phyloP scores from a whole-genome alignment of 1,140 invertebrate genomes.

The Heliconius congener region DNA sequence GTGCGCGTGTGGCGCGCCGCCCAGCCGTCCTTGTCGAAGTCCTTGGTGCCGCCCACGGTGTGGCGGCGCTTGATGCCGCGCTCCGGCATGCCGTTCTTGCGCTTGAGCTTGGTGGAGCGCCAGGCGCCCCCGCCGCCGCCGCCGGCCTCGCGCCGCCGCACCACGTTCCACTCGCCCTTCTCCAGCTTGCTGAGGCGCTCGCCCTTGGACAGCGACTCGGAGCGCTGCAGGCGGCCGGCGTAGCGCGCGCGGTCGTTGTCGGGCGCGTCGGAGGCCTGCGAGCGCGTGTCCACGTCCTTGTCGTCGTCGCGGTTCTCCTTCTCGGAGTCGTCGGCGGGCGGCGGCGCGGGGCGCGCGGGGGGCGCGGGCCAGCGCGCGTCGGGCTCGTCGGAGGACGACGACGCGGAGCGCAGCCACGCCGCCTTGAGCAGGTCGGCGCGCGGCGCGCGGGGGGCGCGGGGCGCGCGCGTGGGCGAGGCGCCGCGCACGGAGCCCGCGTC shows the following conservation, averaged over 20 bases:
- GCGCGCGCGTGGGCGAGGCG: conserved; percentile 55
- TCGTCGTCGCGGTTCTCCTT: conserved; percentile 58
- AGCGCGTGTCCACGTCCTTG: conserved; percentile 72
- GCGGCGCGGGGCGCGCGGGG: conserved; percentile 29
- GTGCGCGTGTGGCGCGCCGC: conserved; percentile 76
- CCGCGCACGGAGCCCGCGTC: conserved; percentile 44
- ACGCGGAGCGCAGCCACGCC: conserved; percentile 70
- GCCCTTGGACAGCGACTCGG: conserved; percentile 88
- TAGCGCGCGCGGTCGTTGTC: conserved; percentile 59
- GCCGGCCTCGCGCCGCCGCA: conserved; percentile 84
- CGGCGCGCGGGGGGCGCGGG: conserved; percentile 55
- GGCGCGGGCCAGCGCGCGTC: conserved; percentile 49
- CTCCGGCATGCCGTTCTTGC: conserved; percentile 89
- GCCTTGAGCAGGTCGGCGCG: conserved; percentile 68
- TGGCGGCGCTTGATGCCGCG: conserved; percentile 93
- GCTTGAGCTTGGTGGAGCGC: conserved; percentile 84
- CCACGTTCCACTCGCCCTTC: conserved; percentile 91
- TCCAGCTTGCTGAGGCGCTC: conserved; percentile 89
- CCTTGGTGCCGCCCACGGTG: conserved; percentile 94
- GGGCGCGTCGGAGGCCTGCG: conserved; percentile 58
- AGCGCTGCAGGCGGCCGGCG: conserved; percentile 79
- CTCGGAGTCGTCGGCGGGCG: conserved; percentile 58
- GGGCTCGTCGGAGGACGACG: conserved; percentile 60
- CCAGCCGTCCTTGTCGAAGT: conserved; percentile 84
- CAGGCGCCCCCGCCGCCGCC: conserved; percentile 54